Base-by-base conservation (phyloP, 2,888 invertebrate genomes). In the Trichogramma dendrolimi region DNA sequence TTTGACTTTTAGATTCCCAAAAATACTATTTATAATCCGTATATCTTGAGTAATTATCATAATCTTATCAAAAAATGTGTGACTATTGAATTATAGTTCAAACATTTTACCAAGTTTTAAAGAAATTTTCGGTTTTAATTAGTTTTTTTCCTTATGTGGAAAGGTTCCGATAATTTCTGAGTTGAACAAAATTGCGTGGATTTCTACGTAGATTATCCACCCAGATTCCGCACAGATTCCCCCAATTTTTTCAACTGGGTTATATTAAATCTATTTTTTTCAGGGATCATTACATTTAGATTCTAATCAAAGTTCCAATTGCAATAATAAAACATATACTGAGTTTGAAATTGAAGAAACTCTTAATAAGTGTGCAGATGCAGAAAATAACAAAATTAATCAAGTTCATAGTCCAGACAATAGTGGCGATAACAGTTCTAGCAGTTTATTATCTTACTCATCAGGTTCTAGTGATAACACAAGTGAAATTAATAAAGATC, bases 401-500 rank as follows among this genome's bases (percentile, higher is more conserved):
- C 40, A 48, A 55, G 2, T 4, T 7, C 4, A 10, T 3, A 7
- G 43, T 44, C 5, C 1, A 48, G 8, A 49, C 0, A 85, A 85
- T 43, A 85, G 85, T 68, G 85, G 85, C 6, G 83, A 83, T 67
- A 83, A 83, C 41, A 83, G 84, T 11, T 83, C 84, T 2, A 82
- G 82, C 50, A 79, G 75, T 61, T 79, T 80, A 40, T 8, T 10
- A 10, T 46, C 10, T 8, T 4, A 11, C 27, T 27, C 27, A 27
- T 27, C 63, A 1, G 80, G 80, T 62, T 80, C 82, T 4, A 84
- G 82, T 63, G 83, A 83, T 54, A 84, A 84, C 0, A 84, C 84
- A 62, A 86, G 84, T 67, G 84, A 84, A 38, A 77, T 55, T 2
- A 78, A 78, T 3, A 76, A 75, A 55, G 76, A 75, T 60, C 76